Evolutionary conservation across 2,888 invertebrate genomes (phyloP), one percentile per base, ranked within the genome.

Genomic region (Brachyptera putata): DNA sequence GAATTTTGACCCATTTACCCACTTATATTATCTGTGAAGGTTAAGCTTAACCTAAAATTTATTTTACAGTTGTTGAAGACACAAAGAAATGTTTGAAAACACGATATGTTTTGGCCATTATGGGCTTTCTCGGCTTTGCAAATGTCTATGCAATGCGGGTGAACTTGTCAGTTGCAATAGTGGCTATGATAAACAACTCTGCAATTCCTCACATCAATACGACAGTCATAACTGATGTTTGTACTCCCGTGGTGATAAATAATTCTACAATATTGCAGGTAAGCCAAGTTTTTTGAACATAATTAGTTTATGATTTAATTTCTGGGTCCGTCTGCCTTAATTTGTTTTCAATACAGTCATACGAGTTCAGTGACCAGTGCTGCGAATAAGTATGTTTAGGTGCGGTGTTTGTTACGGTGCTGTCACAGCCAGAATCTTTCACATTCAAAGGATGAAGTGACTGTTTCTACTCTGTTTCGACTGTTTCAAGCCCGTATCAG

Each of bases 101-200:
- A 58, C 81, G 92, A 34, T 84, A 89, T 69, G 83, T 89, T 2
- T 79, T 94, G 60, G 91, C 91, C 0, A 80, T 93, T 53, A 79
- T 93, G 78, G 91, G 91, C 14, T 94, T 94, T 71, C 78, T 92
- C 56, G 94, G 93, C 13, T 92, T 92, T 72, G 90, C 90, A 61
- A 86, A 91, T 71, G 90, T 92, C 2, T 94, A 94, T 75, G 91
- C 92, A 0, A 90, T 93, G 88, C 79, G 93, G 61, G 92, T 93
- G 0, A 93, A 93, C 74, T 79, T 96, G 30, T 94, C 94, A 1
- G 91, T 96, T 21, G 95, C 95, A 36, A 92, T 96, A 70, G 94
- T 96, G 26, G 93, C 94, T 26, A 97, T 96, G 96, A 89, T 91
- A 39, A 91, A 91, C 72, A 80, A 83, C 57, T 86, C 89, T 1